Evolutionary conservation across 2,113 vertebrate species (phyloP).

Genomic region (Campylorhamphus procurvoides): DNA sequence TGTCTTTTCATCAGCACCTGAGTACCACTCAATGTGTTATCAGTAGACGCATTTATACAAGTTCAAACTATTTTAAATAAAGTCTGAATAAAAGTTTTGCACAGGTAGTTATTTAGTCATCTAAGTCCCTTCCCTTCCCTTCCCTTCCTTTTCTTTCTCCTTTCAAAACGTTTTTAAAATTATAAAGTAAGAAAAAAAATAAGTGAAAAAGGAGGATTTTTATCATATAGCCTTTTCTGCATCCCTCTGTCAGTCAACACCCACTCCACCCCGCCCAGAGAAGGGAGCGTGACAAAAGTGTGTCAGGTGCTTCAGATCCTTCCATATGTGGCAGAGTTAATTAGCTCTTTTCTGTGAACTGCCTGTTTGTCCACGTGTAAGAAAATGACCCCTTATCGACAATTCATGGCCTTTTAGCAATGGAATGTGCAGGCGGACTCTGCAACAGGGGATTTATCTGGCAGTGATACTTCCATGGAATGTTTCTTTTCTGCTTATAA

Average conservation of each 20-base stretch:
- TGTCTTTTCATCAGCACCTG: not conserved
- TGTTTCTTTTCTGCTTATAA: conserved; percentile 24
- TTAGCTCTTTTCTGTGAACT: not conserved
- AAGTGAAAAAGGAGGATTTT: not conserved
- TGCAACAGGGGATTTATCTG: conserved; percentile 37
- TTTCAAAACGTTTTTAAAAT: not conserved
- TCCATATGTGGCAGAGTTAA: not conserved
- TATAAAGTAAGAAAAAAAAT: not conserved
- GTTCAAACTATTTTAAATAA: not conserved
- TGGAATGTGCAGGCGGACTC: conserved; percentile 10
- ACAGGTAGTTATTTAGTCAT: not conserved
- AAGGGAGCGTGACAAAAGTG: not conserved
- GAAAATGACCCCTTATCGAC: not conserved
- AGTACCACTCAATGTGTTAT: not conserved
- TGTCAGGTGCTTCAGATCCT: conserved; percentile 6
- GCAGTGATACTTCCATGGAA: not conserved
- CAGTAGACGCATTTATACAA: not conserved
- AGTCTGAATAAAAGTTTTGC: not conserved
- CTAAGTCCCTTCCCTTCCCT: not conserved
- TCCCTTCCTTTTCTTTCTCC: not conserved
- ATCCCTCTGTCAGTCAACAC: not conserved
- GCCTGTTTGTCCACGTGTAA: conserved; percentile 20
- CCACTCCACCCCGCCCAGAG: not conserved
- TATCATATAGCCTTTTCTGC: not conserved
- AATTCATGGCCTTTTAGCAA: not conserved